Conservation (phyloP, 1,140 invertebrate genomes). For the Protaetia brevitarsis region DNA sequence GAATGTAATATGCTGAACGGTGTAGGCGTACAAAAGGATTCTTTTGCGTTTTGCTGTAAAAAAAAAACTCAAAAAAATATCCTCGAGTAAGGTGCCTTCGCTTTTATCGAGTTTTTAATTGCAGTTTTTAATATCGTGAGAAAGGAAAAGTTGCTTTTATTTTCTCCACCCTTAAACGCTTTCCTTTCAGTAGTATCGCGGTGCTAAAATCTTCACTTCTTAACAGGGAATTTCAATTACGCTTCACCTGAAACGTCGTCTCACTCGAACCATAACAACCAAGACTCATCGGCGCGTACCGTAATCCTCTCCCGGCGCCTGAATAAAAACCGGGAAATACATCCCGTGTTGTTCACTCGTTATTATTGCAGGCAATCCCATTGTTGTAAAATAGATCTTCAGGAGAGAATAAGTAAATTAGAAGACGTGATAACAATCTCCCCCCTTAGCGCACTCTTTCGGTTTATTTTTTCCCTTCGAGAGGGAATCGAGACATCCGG, state of each 20-base stretch:
- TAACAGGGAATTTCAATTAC: slow-evolving; percentile 8
- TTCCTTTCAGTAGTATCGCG: not conserved
- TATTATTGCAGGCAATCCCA: slow-evolving; percentile 32
- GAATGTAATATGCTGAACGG: not conserved
- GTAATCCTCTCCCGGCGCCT: not conserved
- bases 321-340: slow-evolving; percentile 9
- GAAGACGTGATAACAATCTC: slow-evolving; percentile 65
- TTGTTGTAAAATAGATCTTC: slow-evolving; percentile 60
- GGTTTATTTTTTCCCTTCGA: slow-evolving; percentile 25
- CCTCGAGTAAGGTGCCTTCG: no score
- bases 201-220: not conserved
- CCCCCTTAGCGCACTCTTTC: slow-evolving; percentile 46
- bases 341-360: not conserved
- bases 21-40: not conserved
- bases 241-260: not conserved
- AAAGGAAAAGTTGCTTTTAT: not conserved
- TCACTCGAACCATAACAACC: not conserved
- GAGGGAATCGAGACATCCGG: slow-evolving; percentile 38
- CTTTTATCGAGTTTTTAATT: no score
- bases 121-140: no score
- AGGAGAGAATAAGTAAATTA: slow-evolving; percentile 66
- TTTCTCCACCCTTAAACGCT: not conserved
- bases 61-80: no score
- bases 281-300: not conserved
- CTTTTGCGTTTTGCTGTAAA: no score